A percentile compares a stretch with the other conserved stretches of the same genome.
Conservation (phyloP, 1,140 invertebrate species). For the Drosophila bipectinata region DNA sequence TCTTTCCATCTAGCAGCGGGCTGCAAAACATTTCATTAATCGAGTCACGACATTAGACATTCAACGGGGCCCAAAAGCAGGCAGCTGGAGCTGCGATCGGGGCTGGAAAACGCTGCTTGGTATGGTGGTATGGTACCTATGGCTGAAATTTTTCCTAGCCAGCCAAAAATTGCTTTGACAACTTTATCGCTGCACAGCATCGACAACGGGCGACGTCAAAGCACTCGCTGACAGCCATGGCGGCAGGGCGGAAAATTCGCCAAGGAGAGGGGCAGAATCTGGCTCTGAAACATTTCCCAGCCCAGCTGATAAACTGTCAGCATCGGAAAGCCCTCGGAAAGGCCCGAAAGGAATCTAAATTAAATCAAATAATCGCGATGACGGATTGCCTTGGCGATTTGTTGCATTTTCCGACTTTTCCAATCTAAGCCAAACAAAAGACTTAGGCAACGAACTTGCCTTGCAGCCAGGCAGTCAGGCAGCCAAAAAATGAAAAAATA, state of each 20-base stretch:
- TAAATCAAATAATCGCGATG: constrained; percentile 76
- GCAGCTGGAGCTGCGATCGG: constrained; percentile 12
- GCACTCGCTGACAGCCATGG: constrained; percentile 41
- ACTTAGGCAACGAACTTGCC: constrained; percentile 72
- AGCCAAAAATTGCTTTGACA: constrained; percentile 81
- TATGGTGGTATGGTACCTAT: constrained; percentile 9
- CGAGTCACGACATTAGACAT: constrained; percentile 81
- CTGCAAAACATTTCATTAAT: constrained; percentile 78
- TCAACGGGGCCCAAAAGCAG: constrained; percentile 65
- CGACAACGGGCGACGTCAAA: constrained; percentile 62
- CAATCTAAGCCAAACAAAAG: constrained; percentile 56
- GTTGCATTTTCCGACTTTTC: constrained; percentile 14
- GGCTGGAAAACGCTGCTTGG: background rate
- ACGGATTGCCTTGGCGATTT: constrained; percentile 52
- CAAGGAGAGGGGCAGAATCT: background rate
- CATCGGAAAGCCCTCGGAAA: constrained; percentile 27
- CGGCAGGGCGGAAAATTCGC: constrained; percentile 4
- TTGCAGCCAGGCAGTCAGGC: background rate
- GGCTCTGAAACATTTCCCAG: constrained; percentile 57
- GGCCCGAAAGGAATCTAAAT: constrained; percentile 70
- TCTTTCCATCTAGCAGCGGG: constrained; percentile 16
- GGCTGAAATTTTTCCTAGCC: constrained; percentile 65
- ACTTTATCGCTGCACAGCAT: constrained; percentile 77
- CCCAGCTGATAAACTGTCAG: constrained; percentile 70
- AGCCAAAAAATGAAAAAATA: constrained; percentile 23